Conservation (phyloP, 35 echinoderm and acorn worm genomes). For the Apostichopus californicus region DNA sequence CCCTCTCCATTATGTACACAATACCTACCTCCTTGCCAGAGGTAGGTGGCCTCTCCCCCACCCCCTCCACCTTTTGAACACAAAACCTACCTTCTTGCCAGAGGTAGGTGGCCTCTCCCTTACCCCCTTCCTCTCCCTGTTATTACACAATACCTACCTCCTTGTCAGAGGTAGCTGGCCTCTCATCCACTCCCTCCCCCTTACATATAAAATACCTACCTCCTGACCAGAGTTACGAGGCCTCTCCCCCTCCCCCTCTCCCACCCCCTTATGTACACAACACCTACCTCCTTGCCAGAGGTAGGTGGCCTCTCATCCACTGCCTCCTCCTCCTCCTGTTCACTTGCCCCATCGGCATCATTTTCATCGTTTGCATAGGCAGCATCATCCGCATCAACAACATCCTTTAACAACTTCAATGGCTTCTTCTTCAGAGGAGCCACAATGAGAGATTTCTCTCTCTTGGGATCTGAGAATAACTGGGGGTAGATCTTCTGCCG, state of each 20-base stretch:
- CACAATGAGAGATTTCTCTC: constrained; percentile 57
- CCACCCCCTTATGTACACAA: no score
- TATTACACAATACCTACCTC: no score
- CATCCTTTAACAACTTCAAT: constrained; percentile 53
- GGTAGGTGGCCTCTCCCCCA: no score
- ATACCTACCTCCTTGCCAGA: no score
- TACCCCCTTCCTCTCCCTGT: no score
- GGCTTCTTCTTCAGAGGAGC: constrained; percentile 54
- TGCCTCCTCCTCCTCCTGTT: neutral
- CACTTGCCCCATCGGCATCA: constrained; percentile 14
- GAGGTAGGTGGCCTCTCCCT: neutral
- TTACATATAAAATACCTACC: no score
- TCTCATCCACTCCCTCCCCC: no score
- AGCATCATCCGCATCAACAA: neutral
- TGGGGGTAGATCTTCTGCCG: constrained; percentile 89
- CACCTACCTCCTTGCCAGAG: constrained; percentile 6
- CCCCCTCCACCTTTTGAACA: no score
- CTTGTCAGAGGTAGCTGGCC: no score
- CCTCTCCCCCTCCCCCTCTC: no score
- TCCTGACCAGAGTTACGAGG: no score
- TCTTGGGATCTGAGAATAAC: constrained; percentile 72
- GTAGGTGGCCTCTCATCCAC: neutral
- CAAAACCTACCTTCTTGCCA: neutral
- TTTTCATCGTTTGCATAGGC: constrained; percentile 41
- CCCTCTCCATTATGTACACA: no score